Evolutionary conservation across 2,113 vertebrate species (phyloP), one percentile per base, ranked within the genome.

Genomic region (Lampris incognitus): DNA sequence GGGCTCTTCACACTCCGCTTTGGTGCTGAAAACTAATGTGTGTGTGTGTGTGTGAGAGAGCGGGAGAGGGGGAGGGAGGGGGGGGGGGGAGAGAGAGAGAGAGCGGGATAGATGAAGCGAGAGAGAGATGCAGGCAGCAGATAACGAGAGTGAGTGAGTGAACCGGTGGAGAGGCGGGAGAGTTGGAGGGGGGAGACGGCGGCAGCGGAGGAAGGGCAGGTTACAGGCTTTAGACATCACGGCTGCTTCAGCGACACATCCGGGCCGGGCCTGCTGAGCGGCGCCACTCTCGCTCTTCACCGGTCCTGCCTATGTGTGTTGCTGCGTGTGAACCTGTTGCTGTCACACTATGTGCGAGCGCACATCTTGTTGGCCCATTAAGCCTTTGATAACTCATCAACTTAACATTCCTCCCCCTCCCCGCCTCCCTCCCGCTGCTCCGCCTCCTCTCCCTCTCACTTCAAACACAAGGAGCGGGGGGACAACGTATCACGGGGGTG

Each of bases 191-290:
- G 37, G 2, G 41, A 38, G n/a, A 24, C 24, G 24, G 24, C 24
- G 24, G 24, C 24, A 0, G 24, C 24, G 24, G 24, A 24, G 56
- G 37, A 11, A 55, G n/a, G 24, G 56, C 38, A 40, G 60, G 42
- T 8, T 8, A 52, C 48, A 66, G 36, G 41, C 44, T 55, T 8
- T 60, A 66, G 74, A 77, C 72, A 82, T 88, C 56, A 69, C 24
- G 41, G 54, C 82, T 79, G 55, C 67, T 89, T 87, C 82, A 87
- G 87, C 85, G 77, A 73, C 81, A 86, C 76, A 50, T 8, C 49
- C 66, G n/a, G 73, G 76, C 79, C 76, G 54, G 82, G 65, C 46
- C 54, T 55, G 51, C 49, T 66, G 44, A 86, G 69, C 46, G 69
- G 67, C 48, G 38, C 10, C 4, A 57, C 37, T 2, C 13, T 62